A percentile compares a stretch with the other conserved stretches of the same genome.
Evolutionary conservation across 1,140 invertebrate species (phyloP).

Genomic region (Hydropsyche tenuis): DNA sequence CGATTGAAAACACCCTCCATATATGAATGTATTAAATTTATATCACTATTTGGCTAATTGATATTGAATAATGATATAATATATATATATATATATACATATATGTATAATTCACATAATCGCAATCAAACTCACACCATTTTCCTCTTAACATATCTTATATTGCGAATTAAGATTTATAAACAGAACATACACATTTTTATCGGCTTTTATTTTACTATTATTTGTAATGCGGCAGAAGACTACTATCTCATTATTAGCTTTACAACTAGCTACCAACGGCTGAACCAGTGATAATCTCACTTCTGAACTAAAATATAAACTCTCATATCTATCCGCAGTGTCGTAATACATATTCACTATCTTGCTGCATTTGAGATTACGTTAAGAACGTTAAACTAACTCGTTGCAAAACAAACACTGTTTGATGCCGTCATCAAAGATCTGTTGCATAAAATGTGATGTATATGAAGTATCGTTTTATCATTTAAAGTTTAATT

Average conservation of each 20-base stretch:
- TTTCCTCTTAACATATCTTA: slow-evolving; percentile 1
- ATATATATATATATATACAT: not conserved
- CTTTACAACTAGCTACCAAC: slow-evolving; percentile 35
- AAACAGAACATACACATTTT: not conserved
- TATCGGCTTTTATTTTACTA: slow-evolving; percentile 47
- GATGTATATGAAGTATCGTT: slow-evolving; percentile 49
- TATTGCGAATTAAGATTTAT: not conserved
- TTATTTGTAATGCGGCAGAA: slow-evolving; percentile 51
- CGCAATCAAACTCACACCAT: not conserved
- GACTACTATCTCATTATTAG: slow-evolving; percentile 16
- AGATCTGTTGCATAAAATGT: slow-evolving; percentile 50
- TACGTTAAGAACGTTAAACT: not conserved
- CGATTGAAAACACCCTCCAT: not conserved
- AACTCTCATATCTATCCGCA: no score
- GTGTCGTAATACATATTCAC: no score
- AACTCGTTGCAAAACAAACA: not conserved
- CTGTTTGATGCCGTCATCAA: slow-evolving; percentile 29
- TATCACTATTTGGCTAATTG: not conserved
- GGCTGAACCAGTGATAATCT: no score
- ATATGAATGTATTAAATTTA: not conserved
- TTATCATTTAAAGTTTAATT: slow-evolving; percentile 46
- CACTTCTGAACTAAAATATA: no score
- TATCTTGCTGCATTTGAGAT: no score
- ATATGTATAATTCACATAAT: not conserved
- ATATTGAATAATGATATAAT: no score